Evolutionary conservation across 2,113 vertebrate genomes (phyloP), one percentile per base, ranked within the genome.

Genomic region (Heterocephalus glaber): DNA sequence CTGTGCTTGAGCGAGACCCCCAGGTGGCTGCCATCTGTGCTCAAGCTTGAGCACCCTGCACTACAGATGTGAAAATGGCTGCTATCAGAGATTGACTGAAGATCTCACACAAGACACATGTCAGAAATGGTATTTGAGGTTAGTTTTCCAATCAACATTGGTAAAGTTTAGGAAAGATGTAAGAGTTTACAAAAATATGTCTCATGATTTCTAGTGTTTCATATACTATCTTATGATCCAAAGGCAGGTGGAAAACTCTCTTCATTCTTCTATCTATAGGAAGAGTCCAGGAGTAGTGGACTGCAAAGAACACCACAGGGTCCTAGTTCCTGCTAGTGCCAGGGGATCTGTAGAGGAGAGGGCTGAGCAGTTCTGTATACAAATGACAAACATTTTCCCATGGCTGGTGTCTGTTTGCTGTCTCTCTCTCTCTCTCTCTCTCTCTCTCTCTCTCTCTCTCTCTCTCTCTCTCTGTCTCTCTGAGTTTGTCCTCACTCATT

Each of bases 371-470:
- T 28, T 12, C 1, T 5, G n/a, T 1, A 2, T 3, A 2, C 3
- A 19, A 52, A 19, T 9, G 9, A 82, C 52, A 35, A 26, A 47
- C 74, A 5, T 4, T 14, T 61, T n/a, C 54, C 24, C 65, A 2
- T 5, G 0, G 44, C 41, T 47, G 4, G 33, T 11, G 0, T 7
- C 7, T 28, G 7, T 5, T 14, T 8, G 38, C 17, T 2, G 28
- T 52, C 28, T 38, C 81, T 52, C 54, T 56, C 8, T 52, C 7
- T 52, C 52, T 24, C 65, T 49, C 14, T 1, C 47, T 47, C 14
- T n/a, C n/a, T n/a, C n/a, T n/a, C n/a, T n/a, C n/a, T n/a, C n/a
- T n/a, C n/a, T n/a, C n/a, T n/a, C n/a, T n/a, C n/a, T n/a, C n/a
- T n/a, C n/a, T n/a, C n/a, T n/a, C n/a, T n/a, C n/a, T n/a, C n/a